Percentiles rank a stretch among this genome's conserved stretches.
Conservation (phyloP, 2,113 vertebrate genomes). For the Chionis minor region DNA sequence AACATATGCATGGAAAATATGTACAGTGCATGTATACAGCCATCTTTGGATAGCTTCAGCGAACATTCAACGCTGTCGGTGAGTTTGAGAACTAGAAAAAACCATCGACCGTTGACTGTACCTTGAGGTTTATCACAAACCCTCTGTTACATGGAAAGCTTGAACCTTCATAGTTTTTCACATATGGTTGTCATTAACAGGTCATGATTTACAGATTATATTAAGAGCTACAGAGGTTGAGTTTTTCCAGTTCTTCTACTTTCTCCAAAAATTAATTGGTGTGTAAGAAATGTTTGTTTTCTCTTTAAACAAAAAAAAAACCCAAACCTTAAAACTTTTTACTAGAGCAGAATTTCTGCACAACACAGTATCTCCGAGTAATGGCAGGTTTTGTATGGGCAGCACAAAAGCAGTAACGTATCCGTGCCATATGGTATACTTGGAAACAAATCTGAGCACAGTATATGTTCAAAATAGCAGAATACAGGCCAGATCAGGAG, state of each 20-base stretch:
- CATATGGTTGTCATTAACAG: constrained; percentile 56
- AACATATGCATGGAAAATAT: constrained; percentile 47
- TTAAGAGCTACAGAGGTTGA: constrained; percentile 9
- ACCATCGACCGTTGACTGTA: constrained; percentile 99
- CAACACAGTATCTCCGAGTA: background rate
- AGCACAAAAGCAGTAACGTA: background rate
- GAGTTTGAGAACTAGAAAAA: constrained; percentile 90
- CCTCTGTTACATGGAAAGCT: background rate
- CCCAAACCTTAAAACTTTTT: background rate
- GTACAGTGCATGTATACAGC: background rate
- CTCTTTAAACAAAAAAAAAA: background rate
- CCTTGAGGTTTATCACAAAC: constrained; percentile 86
- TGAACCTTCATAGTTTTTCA: background rate
- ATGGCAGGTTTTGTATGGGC: background rate
- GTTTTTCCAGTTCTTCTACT: constrained; percentile 34
- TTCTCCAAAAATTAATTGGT: background rate
- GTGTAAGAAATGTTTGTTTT: background rate
- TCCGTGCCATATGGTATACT: background rate
- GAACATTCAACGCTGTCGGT: constrained; percentile 99
- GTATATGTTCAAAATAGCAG: background rate
- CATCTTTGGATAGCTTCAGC: constrained; percentile 79
- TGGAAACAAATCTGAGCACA: constrained; percentile 33
- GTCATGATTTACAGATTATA: constrained; percentile 47
- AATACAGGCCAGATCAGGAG: constrained; percentile 3
- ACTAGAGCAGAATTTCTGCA: background rate